These are phyloP conservation scores for Vespertilio murinus DNA, from an alignment of 2,797 vertebrate species.

Conservation along the genomic window DNA sequence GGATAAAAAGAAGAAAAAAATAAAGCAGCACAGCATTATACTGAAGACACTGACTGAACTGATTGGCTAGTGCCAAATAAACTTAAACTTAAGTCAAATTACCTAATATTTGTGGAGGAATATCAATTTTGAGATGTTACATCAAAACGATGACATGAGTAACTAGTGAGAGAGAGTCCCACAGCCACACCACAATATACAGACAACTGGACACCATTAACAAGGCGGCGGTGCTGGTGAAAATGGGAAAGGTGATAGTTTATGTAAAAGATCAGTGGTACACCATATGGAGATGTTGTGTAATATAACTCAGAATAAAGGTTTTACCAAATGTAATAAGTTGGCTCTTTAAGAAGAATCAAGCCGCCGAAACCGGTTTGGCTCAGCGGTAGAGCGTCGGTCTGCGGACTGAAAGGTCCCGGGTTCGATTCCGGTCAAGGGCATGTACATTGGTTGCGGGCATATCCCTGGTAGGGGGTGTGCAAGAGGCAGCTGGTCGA, in stretches of 20 bases:
- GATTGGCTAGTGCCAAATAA: neutral
- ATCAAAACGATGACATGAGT: neutral
- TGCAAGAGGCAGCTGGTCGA: no score
- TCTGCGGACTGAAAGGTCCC: no score
- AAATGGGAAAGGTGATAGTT: neutral
- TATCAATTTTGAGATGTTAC: neutral
- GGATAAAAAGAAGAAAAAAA: neutral
- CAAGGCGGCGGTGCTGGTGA: neutral
- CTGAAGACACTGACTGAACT: neutral
- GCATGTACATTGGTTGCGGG: no score
- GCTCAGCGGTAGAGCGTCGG: no score
- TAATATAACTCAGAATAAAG: neutral
- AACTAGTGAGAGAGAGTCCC: neutral
- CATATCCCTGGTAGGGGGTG: no score
- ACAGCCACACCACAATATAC: neutral
- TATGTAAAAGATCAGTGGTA: neutral
- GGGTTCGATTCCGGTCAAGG: no score
- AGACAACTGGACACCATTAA: neutral
- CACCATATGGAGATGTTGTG: neutral
- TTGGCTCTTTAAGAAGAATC: neutral
- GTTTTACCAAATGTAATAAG: neutral
- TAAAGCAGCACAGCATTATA: neutral
- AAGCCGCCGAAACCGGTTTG: no score
- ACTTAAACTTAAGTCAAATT: neutral
- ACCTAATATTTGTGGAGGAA: neutral